Percentiles rank a stretch among this genome's conserved stretches.
phyloP scores from a whole-genome alignment of 2,113 vertebrate species.

The Caloenas nicobarica region DNA sequence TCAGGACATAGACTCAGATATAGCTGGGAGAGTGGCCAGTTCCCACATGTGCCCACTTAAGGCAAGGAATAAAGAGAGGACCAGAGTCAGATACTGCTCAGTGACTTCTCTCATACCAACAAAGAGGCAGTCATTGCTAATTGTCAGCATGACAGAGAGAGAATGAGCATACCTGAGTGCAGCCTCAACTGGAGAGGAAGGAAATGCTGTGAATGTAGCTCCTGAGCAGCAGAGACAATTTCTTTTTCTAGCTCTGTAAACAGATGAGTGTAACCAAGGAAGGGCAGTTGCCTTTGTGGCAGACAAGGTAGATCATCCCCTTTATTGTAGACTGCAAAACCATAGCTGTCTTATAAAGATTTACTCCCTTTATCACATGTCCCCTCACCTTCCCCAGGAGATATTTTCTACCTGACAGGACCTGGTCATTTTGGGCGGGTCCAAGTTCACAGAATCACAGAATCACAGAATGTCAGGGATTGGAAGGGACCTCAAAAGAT shows the following conservation, averaged over 20 bases:
- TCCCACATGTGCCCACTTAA: background rate
- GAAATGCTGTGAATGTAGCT: background rate
- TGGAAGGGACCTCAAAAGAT: no score
- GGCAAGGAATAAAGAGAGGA: background rate
- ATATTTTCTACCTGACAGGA: background rate
- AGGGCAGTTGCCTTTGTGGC: background rate
- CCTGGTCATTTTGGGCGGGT: background rate
- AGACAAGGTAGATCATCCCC: background rate
- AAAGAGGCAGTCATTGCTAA: background rate
- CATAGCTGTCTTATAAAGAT: background rate
- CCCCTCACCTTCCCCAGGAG: background rate
- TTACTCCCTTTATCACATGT: background rate
- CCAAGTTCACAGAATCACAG: no score
- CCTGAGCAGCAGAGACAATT: background rate
- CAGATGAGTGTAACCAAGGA: background rate
- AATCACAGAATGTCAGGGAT: no score
- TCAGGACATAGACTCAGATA: background rate
- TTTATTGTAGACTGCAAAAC: background rate
- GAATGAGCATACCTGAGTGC: fast-evolving
- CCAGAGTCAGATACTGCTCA: background rate
- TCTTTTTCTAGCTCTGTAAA: background rate
- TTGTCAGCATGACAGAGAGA: background rate
- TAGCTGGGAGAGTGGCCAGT: background rate
- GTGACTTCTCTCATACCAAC: fast-evolving
- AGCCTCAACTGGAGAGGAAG: background rate